A percentile compares a stretch with the other conserved stretches of the same genome.
phyloP scores from a whole-genome alignment of 1,140 invertebrate species.

The Drosophila serrata region DNA sequence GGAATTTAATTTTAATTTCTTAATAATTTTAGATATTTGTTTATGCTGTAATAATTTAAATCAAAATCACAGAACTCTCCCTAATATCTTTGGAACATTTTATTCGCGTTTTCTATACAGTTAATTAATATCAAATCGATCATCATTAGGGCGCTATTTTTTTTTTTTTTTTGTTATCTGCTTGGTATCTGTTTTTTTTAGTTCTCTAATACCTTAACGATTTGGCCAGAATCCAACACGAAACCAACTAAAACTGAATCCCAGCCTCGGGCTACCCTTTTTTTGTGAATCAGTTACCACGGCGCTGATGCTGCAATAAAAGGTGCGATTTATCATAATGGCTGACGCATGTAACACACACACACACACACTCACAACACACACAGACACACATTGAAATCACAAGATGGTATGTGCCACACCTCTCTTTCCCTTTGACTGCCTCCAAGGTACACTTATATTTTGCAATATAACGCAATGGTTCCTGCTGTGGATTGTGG shows the following conservation, averaged over 20 bases:
- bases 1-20: background rate
- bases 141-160: slow-evolving; percentile 8
- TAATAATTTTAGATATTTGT: background rate
- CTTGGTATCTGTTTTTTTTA: slow-evolving; percentile 37
- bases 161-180: background rate
- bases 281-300: slow-evolving; percentile 81
- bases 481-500: slow-evolving; percentile 60
- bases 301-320: slow-evolving; percentile 83
- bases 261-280: slow-evolving; percentile 39
- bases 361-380: background rate
- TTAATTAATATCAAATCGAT: slow-evolving; percentile 14
- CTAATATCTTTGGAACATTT: background rate
- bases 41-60: background rate
- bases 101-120: background rate
- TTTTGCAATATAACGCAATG: slow-evolving; percentile 77
- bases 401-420: slow-evolving; percentile 15
- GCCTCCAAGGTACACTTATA: slow-evolving; percentile 46
- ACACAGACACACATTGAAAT: background rate
- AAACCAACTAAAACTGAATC: slow-evolving; percentile 29
- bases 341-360: slow-evolving; percentile 51
- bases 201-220: slow-evolving; percentile 46
- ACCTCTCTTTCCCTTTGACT: slow-evolving; percentile 2
- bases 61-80: background rate
- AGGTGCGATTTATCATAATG: slow-evolving; percentile 83
- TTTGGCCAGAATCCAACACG: slow-evolving; percentile 29